phyloP scores from a whole-genome alignment of 2,888 invertebrate genomes.

The Therioaphis trifolii region DNA sequence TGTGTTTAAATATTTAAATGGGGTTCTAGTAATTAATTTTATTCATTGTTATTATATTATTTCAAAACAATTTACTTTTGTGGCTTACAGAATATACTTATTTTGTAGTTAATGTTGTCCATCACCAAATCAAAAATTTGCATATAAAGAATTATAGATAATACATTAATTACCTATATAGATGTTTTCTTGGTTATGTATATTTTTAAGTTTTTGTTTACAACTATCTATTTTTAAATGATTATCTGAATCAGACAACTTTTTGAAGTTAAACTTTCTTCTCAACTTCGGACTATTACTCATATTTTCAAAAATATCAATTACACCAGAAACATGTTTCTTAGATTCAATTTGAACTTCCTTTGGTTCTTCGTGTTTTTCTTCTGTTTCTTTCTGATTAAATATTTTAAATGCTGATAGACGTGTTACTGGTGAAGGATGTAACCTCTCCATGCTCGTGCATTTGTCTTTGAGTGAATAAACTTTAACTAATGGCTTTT shows the following conservation, averaged over 20 bases:
- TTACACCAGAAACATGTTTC: slow-evolving; percentile 58
- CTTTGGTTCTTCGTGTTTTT: background rate
- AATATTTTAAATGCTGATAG: slow-evolving; percentile 64
- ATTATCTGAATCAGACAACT: background rate
- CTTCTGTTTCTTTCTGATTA: slow-evolving; percentile 12
- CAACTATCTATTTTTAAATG: background rate
- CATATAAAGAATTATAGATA: slow-evolving; percentile 13
- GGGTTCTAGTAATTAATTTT: background rate
- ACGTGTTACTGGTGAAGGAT: slow-evolving; percentile 64
- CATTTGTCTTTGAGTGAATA: slow-evolving; percentile 64
- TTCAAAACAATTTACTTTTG: background rate
- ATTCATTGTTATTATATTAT: slow-evolving; percentile 24
- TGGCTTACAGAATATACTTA: slow-evolving; percentile 1
- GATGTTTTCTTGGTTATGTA: background rate
- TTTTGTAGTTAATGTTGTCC: slow-evolving; percentile 64
- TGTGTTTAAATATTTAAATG: background rate
- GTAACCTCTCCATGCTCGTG: slow-evolving; percentile 64
- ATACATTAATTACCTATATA: slow-evolving; percentile 44
- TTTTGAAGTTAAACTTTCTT: slow-evolving; percentile 38
- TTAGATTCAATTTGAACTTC: slow-evolving; percentile 36
- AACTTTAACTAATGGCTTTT: slow-evolving; percentile 64
- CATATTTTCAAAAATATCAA: slow-evolving; percentile 63
- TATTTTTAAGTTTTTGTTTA: slow-evolving; percentile 10
- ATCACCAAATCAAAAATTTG: slow-evolving; percentile 64
- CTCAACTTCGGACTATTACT: slow-evolving; percentile 13